Conservation (phyloP, 2,888 invertebrate species). For the Xanthorhoe designata region DNA sequence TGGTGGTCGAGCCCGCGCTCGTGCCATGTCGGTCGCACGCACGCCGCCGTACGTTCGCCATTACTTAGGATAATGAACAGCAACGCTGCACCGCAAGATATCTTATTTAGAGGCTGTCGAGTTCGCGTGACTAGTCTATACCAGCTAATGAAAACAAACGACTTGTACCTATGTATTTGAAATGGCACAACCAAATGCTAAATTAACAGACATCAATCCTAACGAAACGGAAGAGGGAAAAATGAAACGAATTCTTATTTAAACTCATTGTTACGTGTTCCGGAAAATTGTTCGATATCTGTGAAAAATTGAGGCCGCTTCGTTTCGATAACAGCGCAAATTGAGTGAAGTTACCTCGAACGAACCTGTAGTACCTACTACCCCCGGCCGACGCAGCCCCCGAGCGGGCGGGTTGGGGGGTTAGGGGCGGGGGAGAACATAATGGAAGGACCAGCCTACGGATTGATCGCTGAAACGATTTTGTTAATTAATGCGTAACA, state of each 20-base stretch:
- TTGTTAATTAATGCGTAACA: slow-evolving; percentile 46
- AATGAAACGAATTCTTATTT: slow-evolving; percentile 66
- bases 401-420: slow-evolving; percentile 11
- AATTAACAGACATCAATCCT: slow-evolving; percentile 21
- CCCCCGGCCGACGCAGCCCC: not conserved
- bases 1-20: slow-evolving; percentile 38
- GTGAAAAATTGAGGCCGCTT: slow-evolving; percentile 74
- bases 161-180: not conserved
- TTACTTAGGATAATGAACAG: slow-evolving; percentile 54
- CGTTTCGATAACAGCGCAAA: slow-evolving; percentile 75
- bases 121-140: slow-evolving; percentile 1
- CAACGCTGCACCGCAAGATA: slow-evolving; percentile 43
- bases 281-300: slow-evolving; percentile 73
- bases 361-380: slow-evolving; percentile 29
- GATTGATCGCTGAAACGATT: slow-evolving; percentile 48
- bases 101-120: slow-evolving; percentile 52
- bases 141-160: not conserved
- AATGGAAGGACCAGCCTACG: slow-evolving; percentile 15
- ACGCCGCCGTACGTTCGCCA: slow-evolving; percentile 47
- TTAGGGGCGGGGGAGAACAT: slow-evolving; percentile 37
- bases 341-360: slow-evolving; percentile 71
- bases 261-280: slow-evolving; percentile 56
- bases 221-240: slow-evolving; percentile 49
- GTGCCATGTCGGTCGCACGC: slow-evolving; percentile 39
- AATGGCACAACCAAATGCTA: not conserved